Conservation (phyloP, 1,140 invertebrate genomes). For the Polypedilum pembai region DNA sequence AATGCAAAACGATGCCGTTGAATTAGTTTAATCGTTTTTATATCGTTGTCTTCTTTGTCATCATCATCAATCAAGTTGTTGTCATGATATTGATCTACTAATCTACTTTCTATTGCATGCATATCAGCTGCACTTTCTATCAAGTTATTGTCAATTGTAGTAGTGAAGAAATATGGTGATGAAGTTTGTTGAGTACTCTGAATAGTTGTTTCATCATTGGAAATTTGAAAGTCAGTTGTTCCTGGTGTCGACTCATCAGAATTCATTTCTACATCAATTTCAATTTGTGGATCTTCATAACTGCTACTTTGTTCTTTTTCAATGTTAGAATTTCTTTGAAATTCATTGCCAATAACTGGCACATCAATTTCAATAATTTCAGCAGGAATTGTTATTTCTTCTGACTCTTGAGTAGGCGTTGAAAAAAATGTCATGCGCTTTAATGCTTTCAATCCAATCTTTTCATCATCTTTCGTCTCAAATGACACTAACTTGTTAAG, state of each 20-base stretch:
- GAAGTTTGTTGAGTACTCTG: background rate
- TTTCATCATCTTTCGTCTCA: background rate
- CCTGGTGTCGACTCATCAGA: background rate
- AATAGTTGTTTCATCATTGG: background rate
- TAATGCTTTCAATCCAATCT: background rate
- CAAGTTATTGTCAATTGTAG: background rate
- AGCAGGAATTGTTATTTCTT: background rate
- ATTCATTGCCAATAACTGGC: background rate
- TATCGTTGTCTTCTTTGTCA: background rate
- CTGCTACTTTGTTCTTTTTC: background rate
- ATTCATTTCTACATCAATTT: background rate
- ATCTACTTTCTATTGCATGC: background rate
- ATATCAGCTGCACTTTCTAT: background rate
- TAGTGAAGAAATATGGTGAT: background rate
- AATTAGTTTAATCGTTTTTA: too few species aligned
- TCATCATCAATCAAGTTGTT: background rate
- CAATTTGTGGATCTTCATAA: background rate
- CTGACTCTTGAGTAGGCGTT: background rate
- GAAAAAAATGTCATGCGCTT: background rate
- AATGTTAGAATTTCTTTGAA: background rate
- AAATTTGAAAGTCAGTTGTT: background rate
- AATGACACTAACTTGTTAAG: background rate
- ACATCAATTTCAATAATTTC: slow-evolving; percentile 21
- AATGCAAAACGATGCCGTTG: background rate
- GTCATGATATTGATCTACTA: background rate